Evolutionary conservation across 2,888 invertebrate species (phyloP).

Genomic region (Ochropleura leucogaster): DNA sequence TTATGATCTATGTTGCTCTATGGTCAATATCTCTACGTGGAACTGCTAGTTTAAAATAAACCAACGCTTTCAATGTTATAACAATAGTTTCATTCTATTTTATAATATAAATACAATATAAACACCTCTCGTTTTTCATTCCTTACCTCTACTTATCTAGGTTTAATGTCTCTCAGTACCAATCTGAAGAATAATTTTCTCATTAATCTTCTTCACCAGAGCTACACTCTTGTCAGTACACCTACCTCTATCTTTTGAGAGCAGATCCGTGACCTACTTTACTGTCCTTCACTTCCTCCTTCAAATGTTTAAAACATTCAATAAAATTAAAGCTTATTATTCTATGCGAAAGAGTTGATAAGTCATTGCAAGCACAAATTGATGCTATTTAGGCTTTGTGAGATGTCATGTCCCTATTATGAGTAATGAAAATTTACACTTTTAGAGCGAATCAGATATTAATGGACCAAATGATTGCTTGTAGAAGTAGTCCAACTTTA

Average conservation of each 20-base stretch:
- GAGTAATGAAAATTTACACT: not conserved
- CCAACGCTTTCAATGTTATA: too few species aligned
- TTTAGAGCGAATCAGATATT: constrained; percentile 20
- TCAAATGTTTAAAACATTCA: not conserved
- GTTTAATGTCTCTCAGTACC: not conserved
- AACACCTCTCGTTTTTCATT: too few species aligned
- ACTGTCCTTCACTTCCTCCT: not conserved
- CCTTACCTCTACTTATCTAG: not conserved
- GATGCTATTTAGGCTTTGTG: not conserved
- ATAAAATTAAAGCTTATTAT: not conserved
- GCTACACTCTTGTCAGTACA: not conserved
- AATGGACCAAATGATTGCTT: constrained; percentile 6
- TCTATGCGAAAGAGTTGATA: not conserved
- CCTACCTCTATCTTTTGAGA: not conserved
- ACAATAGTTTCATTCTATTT: too few species aligned
- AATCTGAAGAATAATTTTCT: not conserved
- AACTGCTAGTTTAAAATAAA: too few species aligned
- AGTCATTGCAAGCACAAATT: not conserved
- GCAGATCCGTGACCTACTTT: not conserved
- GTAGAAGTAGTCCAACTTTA: constrained; percentile 13
- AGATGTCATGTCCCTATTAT: not conserved
- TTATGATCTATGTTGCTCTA: too few species aligned
- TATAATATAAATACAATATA: not conserved
- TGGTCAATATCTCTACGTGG: too few species aligned
- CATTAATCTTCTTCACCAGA: constrained; percentile 9